phyloP scores from a whole-genome alignment of 2,888 invertebrate genomes.

The Rhagonycha fulva region DNA sequence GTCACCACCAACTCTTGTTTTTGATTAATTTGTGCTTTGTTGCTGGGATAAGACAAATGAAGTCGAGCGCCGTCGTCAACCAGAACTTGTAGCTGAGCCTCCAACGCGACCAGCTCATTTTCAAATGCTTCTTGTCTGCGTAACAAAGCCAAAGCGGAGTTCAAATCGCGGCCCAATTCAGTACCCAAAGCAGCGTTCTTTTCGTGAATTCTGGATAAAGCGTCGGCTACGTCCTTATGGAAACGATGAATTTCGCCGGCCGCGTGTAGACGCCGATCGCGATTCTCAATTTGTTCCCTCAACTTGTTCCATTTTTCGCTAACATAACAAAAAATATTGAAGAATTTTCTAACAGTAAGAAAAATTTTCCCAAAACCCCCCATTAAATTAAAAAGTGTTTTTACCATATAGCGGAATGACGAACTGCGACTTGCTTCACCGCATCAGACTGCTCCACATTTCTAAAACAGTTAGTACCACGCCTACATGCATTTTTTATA shows the following conservation, averaged over 20 bases:
- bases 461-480: constrained; percentile 53
- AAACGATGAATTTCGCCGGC: constrained; percentile 97
- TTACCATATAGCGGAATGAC: constrained; percentile 58
- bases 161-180: constrained; percentile 79
- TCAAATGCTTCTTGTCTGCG: constrained; percentile 91
- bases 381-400: background rate
- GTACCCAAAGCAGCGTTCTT: constrained; percentile 85
- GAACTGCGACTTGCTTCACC: constrained; percentile 57
- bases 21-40: constrained; percentile 85
- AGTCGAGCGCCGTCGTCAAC: constrained; percentile 91
- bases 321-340: background rate
- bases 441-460: constrained; percentile 52
- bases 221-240: constrained; percentile 94
- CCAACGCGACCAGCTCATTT: constrained; percentile 89
- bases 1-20: constrained; percentile 85
- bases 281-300: constrained; percentile 81
- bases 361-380: background rate
- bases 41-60: constrained; percentile 86
- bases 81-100: constrained; percentile 87
- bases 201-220: constrained; percentile 86
- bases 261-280: constrained; percentile 86
- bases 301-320: constrained; percentile 88
- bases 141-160: constrained; percentile 80
- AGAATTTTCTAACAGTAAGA: background rate
- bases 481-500: constrained; percentile 38